Evolutionary conservation across 2,888 invertebrate species (phyloP), one percentile per base, ranked within the genome.

Genomic region (Drosophila phalerata): DNA sequence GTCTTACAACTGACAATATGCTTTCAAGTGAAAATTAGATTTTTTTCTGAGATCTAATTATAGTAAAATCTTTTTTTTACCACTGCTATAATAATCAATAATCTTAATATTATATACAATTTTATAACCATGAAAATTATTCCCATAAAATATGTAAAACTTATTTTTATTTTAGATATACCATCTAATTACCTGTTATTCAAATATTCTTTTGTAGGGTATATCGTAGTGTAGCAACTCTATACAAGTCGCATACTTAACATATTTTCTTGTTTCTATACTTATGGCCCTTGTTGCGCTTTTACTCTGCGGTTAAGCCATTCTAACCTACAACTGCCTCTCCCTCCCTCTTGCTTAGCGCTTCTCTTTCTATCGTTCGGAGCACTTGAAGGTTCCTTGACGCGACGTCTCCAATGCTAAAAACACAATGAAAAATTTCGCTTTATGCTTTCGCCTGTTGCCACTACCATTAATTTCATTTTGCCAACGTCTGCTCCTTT

Each of bases 301-400:
- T 87, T 89, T 85, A 65, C 77, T 75, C 63, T 81, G 88, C 57
- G 73, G 80, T 73, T 78, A 61, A 85, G 66, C 69, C 69, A 74
- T 77, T 70, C 48, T 53, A 38, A 38, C 65, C 58, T 52, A 28
- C 51, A 67, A 40, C 45, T 66, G 22, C 17, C 56, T 28, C 61
- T 49, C 42, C 30, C 11, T 13, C 30, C 43, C 43, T 5, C 8
- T 15, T 5, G 9, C 11, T 37, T 19, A 5, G 11, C 22, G 13
- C 37, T 45, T 15, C 65, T 4, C 15, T 11, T 15, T 17, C 19
- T n/a, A n/a, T 42, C 43, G 40, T 17, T 62, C 28, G 17, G 17
- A 55, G 32, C 69, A 81, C 76, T 88, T 75, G 77, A 81, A 70
- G 78, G 89, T 85, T 85, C 81, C 86, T 83, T 86, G 85, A 84